phyloP scores from a whole-genome alignment of 2,113 vertebrate species.

The Bos javanicus region DNA sequence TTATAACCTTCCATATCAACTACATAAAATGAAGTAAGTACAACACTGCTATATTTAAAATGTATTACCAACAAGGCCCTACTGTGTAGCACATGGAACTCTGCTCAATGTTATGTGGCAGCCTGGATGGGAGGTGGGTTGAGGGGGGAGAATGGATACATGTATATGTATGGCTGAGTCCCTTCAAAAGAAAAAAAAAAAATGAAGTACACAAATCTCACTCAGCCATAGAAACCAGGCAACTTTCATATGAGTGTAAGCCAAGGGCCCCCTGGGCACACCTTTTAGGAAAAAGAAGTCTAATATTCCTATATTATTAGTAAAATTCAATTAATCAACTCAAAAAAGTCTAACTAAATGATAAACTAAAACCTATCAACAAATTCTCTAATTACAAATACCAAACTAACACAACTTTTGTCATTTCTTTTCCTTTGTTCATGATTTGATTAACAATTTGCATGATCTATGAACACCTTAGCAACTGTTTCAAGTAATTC shows the following conservation, averaged over 20 bases:
- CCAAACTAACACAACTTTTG: background rate
- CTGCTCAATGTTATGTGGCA: background rate
- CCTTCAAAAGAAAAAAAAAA: background rate
- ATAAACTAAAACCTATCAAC: background rate
- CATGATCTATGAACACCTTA: background rate
- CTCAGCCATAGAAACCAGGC: background rate
- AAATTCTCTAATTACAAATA: slow-evolving; percentile 30
- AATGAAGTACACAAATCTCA: background rate
- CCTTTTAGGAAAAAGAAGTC: background rate
- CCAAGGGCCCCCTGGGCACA: background rate
- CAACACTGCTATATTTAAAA: background rate
- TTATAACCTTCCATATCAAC: background rate
- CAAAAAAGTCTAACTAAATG: background rate
- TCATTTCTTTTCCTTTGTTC: background rate
- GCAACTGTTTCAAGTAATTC: slow-evolving; percentile 1
- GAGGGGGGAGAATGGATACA: background rate
- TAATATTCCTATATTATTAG: background rate
- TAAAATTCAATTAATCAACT: slow-evolving; percentile 6
- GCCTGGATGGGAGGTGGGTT: background rate
- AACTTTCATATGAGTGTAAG: background rate
- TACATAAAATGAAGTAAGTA: slow-evolving; percentile 20
- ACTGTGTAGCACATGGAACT: background rate
- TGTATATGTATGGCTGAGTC: background rate
- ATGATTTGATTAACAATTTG: background rate
- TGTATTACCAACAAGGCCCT: background rate